phyloP scores from a whole-genome alignment of 2,888 invertebrate species.

The Lochmaea crataegi region DNA sequence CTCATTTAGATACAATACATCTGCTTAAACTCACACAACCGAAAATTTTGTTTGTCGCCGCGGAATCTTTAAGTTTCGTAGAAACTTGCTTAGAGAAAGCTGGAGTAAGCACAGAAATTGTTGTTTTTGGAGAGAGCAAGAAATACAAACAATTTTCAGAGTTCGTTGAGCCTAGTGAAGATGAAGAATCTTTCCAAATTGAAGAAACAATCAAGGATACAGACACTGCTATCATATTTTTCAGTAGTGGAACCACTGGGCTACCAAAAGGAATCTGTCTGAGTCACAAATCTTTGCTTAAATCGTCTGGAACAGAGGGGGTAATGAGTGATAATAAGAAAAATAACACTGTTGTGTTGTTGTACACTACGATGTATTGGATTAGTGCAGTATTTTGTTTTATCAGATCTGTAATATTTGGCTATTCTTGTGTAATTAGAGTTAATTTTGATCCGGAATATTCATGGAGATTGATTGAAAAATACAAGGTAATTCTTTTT shows the following conservation, averaged over 20 bases:
- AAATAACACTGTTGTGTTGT: not conserved
- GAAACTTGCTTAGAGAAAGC: slow-evolving; percentile 42
- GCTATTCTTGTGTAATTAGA: slow-evolving; percentile 28
- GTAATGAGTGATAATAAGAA: too few species aligned
- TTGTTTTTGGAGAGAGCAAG: slow-evolving; percentile 50
- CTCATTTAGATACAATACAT: slow-evolving; percentile 43
- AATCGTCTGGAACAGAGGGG: not conserved
- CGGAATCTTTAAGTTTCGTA: slow-evolving; percentile 39
- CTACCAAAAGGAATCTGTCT: slow-evolving; percentile 55
- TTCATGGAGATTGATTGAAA: slow-evolving; percentile 36
- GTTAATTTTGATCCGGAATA: slow-evolving; percentile 30
- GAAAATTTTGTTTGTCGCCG: slow-evolving; percentile 42
- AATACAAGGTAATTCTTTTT: slow-evolving; percentile 35
- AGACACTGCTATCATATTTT: slow-evolving; percentile 53
- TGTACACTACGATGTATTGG: slow-evolving; percentile 35
- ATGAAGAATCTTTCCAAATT: slow-evolving; percentile 51
- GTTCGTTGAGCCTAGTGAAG: slow-evolving; percentile 40
- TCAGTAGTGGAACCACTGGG: slow-evolving; percentile 58
- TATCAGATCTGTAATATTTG: slow-evolving; percentile 5
- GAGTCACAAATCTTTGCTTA: slow-evolving; percentile 39
- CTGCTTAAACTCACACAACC: slow-evolving; percentile 42
- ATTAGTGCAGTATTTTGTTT: slow-evolving; percentile 19
- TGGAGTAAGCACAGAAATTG: slow-evolving; percentile 45
- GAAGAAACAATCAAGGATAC: slow-evolving; percentile 31
- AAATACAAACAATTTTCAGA: slow-evolving; percentile 43